Conservation (phyloP, 2,888 invertebrate genomes). For the Acanthosepion pharaonis region DNA sequence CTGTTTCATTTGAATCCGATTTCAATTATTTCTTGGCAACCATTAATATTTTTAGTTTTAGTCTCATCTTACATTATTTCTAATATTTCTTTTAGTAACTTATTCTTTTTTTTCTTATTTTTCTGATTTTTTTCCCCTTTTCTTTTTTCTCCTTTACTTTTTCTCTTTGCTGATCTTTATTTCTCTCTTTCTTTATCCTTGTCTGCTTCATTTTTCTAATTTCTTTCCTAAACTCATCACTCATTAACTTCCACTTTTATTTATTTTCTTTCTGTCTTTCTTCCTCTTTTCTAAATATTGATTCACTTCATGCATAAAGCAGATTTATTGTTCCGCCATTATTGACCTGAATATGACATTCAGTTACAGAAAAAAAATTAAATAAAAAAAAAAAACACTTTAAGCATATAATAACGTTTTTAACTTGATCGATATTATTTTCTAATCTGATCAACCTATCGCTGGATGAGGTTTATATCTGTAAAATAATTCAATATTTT, state of each 20-base stretch:
- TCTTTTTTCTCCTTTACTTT: background rate
- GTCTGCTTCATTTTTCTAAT: no score
- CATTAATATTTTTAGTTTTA: no score
- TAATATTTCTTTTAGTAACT: background rate
- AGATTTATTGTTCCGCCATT: background rate
- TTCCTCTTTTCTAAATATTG: background rate
- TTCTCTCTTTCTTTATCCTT: background rate
- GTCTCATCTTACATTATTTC: no score
- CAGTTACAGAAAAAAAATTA: background rate
- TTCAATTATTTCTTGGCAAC: no score
- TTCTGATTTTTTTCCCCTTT: no score
- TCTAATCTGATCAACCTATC: background rate
- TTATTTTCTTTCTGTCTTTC: background rate
- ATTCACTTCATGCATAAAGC: background rate
- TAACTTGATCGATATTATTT: background rate
- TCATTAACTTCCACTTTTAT: background rate
- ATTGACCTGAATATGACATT: background rate
- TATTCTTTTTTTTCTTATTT: background rate
- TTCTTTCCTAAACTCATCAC: background rate
- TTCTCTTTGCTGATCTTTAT: background rate
- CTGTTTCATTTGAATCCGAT: no score
- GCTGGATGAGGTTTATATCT: background rate
- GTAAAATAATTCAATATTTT: background rate
- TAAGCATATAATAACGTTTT: background rate
- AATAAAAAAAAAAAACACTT: background rate